A percentile compares a stretch with the other conserved stretches of the same genome.
Evolutionary conservation across 1,140 invertebrate species (phyloP).

Genomic region (Rhopalosiphum padi): DNA sequence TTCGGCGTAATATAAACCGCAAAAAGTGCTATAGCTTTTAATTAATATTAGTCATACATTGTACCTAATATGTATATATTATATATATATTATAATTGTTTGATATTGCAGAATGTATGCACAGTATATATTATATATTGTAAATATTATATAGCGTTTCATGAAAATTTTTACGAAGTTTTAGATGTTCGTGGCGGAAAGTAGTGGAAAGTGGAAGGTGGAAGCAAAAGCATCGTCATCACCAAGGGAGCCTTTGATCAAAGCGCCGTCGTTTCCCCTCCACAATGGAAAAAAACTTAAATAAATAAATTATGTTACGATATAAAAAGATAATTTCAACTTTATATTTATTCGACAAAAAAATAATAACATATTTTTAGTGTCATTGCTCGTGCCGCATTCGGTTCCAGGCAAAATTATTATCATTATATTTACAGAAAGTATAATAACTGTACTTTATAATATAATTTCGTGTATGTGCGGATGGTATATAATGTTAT

Average conservation of each 20-base stretch:
- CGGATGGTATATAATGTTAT: not conserved
- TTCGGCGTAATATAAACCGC: not conserved
- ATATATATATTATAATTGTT: not conserved
- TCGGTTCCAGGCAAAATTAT: not conserved
- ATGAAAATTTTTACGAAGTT: not conserved
- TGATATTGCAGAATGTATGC: not conserved
- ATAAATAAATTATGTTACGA: not conserved
- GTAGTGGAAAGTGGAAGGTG: not conserved
- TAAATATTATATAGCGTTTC: not conserved
- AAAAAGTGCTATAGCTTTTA: not conserved
- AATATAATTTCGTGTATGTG: not conserved
- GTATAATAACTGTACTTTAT: not conserved
- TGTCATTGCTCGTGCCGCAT: not conserved
- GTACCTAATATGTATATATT: not conserved
- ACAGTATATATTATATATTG: not conserved
- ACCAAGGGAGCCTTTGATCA: constrained; percentile 26
- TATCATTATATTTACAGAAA: not conserved
- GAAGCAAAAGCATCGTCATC: not conserved
- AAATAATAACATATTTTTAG: constrained; percentile 12
- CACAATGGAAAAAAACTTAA: not conserved
- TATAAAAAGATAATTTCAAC: constrained; percentile 17
- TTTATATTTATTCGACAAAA: constrained; percentile 27
- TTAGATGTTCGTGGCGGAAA: not conserved
- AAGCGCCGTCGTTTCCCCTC: not conserved
- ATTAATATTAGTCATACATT: not conserved